Conservation (phyloP, 1,140 invertebrate species). For the Aculops lycopersici region DNA sequence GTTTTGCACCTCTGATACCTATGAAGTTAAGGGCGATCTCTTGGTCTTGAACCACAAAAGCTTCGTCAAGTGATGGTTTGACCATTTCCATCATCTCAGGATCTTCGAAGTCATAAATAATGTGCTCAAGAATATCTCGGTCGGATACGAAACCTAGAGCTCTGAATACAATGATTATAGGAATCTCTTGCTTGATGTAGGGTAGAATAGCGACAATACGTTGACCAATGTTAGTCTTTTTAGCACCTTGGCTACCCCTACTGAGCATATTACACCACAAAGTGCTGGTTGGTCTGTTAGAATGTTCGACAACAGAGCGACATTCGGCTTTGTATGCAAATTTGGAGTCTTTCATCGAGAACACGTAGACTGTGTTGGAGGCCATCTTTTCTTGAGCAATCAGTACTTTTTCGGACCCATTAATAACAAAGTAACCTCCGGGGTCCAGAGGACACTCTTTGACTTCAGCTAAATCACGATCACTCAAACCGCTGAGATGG, state of each 20-base stretch:
- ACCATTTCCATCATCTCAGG: constrained; percentile 99
- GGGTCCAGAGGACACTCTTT: constrained; percentile 97
- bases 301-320: constrained; percentile 73
- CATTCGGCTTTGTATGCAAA: constrained; percentile 90
- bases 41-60: constrained; percentile 96
- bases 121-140: constrained; percentile 88
- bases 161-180: constrained; percentile 89
- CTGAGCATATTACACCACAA: constrained; percentile 99
- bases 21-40: constrained; percentile 95
- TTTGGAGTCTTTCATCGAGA: constrained; percentile 76
- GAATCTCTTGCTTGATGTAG: constrained; percentile 95
- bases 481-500: constrained; percentile 56
- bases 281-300: constrained; percentile 65
- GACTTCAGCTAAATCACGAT: constrained; percentile 88
- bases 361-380: constrained; percentile 95
- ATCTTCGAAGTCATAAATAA: constrained; percentile 96
- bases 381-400: constrained; percentile 99
- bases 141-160: constrained; percentile 92
- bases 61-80: constrained; percentile 91
- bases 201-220: constrained; percentile 84
- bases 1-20: constrained; percentile 66
- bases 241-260: constrained; percentile 63
- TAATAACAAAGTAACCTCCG: constrained; percentile 82
- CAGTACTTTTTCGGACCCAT: constrained; percentile 74
- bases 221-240: constrained; percentile 90